These are phyloP conservation scores for Epistrophella euchroma DNA, from an alignment of 2,888 invertebrate species.

Conservation along the genomic window DNA sequence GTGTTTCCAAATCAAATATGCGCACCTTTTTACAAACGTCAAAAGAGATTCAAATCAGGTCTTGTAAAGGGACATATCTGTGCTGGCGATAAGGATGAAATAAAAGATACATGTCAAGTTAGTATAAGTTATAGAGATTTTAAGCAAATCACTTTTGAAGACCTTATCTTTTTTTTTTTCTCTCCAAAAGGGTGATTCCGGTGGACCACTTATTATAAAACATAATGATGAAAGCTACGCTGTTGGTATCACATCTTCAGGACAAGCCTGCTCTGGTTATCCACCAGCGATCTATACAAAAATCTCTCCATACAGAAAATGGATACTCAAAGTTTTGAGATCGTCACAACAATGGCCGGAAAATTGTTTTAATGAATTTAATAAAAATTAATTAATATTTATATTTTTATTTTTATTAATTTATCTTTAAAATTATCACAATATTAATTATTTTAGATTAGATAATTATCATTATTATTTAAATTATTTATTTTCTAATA, in stretches of 20 bases:
- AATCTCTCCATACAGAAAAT: neutral
- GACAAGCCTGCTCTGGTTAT: constrained; percentile 61
- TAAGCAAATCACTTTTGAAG: neutral
- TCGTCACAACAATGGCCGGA: too few species aligned
- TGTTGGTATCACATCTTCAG: constrained; percentile 76
- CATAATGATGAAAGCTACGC: constrained; percentile 34
- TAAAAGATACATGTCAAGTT: constrained; percentile 76
- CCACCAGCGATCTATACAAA: constrained; percentile 67
- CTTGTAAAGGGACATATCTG: constrained; percentile 78
- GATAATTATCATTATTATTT: too few species aligned
- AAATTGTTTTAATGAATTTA: too few species aligned
- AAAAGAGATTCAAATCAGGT: constrained; percentile 64
- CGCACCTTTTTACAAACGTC: constrained; percentile 1
- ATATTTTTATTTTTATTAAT: too few species aligned
- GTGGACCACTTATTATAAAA: constrained; percentile 75
- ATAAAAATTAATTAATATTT: too few species aligned
- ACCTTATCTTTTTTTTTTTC: too few species aligned
- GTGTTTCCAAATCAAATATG: constrained; percentile 3
- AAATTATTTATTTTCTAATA: too few species aligned
- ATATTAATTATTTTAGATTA: too few species aligned
- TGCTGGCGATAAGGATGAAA: constrained; percentile 77
- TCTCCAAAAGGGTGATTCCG: constrained; percentile 78
- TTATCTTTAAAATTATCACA: too few species aligned
- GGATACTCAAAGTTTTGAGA: too few species aligned
- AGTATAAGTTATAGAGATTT: neutral